Base-by-base conservation (phyloP, 2,113 vertebrate genomes). In the Aspidoscelis tigris region DNA sequence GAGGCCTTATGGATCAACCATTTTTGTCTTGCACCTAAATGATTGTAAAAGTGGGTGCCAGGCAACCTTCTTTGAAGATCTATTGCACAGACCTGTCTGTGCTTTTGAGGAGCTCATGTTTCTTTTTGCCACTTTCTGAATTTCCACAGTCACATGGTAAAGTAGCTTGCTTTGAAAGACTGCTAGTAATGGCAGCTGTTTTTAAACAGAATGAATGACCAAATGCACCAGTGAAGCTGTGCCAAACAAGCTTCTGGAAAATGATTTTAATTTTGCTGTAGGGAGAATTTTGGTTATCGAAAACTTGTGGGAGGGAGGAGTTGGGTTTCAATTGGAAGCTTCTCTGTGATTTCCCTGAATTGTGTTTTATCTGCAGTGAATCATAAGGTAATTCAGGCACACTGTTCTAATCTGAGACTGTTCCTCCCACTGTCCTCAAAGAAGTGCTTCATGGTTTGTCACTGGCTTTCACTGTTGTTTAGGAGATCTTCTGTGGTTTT, bases 401-500 rank as follows among this genome's bases (percentile, higher is more conserved):
- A 66, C 9, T 66, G 58, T 66, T 26, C 65, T 66, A 26, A 26
- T 24, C 22, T 66, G 24, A 24, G 5, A 26, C 5, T 66, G 65
- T 22, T 66, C 21, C 16, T 8, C 43, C 44, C 86, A 22, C 47
- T 50, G 47, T 9, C 47, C 47, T 50, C 47, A 61, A 55, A 1
- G 41, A 41, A 11, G 47, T 84, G 10, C 24, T 61, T 16, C 18
- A 9, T 55, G 55, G 53, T 80, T 14, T 69, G 16, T 9, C n/a
- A 6, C 21, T 92, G 78, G 44, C 1, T 72, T 0, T 41, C 75
- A 44, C 0, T 8, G 10, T 4, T 69, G 4, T 43, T 68, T 70
- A 41, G 76, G 85, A 72, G 84, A 87, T n/a, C 80, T 47, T 24
- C 71, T 64, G 41, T 16, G 55, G 55, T 55, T 14, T 55, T 55